These are phyloP conservation scores for Apteryx owenii DNA, from an alignment of 2,113 vertebrate species.

Conservation along the genomic window DNA sequence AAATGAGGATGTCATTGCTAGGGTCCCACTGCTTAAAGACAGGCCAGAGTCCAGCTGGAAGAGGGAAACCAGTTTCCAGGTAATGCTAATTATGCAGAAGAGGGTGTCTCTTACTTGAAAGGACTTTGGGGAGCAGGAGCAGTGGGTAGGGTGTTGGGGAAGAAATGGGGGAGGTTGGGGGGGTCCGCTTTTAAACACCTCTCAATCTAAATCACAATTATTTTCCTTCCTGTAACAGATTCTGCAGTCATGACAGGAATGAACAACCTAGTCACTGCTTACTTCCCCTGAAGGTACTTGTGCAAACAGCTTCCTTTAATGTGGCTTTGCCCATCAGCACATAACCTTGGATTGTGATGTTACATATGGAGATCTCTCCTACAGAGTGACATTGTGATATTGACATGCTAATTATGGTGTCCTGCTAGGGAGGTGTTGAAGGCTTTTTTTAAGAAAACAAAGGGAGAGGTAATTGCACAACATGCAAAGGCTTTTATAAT, in stretches of 20 bases:
- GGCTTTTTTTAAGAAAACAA: constrained; percentile 5
- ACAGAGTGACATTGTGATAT: not conserved
- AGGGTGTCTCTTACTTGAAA: not conserved
- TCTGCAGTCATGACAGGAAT: not conserved
- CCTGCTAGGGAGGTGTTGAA: not conserved
- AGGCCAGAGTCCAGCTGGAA: not conserved
- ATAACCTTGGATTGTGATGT: not conserved
- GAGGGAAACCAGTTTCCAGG: not conserved
- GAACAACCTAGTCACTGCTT: not conserved
- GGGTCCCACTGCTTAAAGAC: not conserved
- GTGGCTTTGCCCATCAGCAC: not conserved
- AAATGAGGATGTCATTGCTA: not conserved
- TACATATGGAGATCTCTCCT: not conserved
- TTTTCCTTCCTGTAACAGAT: not conserved
- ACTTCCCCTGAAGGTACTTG: not conserved
- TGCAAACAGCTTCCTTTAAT: not conserved
- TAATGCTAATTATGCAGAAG: not conserved
- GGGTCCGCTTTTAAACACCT: not conserved
- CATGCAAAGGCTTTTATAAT: constrained; percentile 24
- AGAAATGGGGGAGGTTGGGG: not conserved
- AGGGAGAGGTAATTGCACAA: constrained; percentile 21
- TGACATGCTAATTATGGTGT: not conserved
- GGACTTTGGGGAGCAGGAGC: not conserved
- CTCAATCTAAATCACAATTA: fast-evolving
- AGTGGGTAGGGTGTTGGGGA: not conserved